Evolutionary conservation across 1,140 invertebrate species (phyloP).

Genomic region (Heterodera carotae): DNA sequence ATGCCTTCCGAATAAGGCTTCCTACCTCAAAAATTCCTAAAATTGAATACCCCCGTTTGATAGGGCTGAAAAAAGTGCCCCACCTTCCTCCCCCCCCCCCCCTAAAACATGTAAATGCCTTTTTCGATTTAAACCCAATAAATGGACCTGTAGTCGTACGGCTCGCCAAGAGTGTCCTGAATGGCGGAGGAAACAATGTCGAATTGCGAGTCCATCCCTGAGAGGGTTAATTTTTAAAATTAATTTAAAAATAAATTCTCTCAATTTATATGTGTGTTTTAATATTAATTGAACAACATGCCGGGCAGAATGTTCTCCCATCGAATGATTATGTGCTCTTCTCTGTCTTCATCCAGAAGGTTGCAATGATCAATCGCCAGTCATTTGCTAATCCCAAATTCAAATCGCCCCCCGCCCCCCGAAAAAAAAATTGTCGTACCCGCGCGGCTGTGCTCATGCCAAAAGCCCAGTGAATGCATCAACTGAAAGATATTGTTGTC

Average conservation of each 20-base stretch:
- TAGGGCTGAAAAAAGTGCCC: no score
- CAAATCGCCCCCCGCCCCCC: no score
- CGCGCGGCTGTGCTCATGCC: conserved; percentile 63
- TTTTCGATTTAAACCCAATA: background rate
- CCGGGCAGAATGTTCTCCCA: conserved; percentile 64
- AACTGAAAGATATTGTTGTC: conserved; percentile 28
- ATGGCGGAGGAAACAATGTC: conserved; percentile 63
- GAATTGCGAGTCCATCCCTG: conserved; percentile 64
- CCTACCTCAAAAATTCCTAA: no score
- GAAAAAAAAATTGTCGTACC: conserved; percentile 44
- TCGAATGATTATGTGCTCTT: conserved; percentile 62
- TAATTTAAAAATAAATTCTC: no score
- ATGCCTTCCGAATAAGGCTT: no score
- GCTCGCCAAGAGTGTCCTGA: conserved; percentile 62
- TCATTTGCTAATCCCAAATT: no score
- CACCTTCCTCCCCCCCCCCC: no score
- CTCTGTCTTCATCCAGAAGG: conserved; percentile 51
- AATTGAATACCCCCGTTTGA: no score
- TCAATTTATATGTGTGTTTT: no score
- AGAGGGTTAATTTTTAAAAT: background rate
- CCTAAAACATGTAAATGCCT: no score
- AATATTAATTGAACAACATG: background rate
- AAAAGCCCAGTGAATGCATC: conserved; percentile 57
- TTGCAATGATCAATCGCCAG: conserved; percentile 16
- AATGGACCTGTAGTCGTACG: conserved; percentile 54